Evolutionary conservation across 2,113 vertebrate species (phyloP), one percentile per base, ranked within the genome.

Genomic region (Muntiacus muntjak): DNA sequence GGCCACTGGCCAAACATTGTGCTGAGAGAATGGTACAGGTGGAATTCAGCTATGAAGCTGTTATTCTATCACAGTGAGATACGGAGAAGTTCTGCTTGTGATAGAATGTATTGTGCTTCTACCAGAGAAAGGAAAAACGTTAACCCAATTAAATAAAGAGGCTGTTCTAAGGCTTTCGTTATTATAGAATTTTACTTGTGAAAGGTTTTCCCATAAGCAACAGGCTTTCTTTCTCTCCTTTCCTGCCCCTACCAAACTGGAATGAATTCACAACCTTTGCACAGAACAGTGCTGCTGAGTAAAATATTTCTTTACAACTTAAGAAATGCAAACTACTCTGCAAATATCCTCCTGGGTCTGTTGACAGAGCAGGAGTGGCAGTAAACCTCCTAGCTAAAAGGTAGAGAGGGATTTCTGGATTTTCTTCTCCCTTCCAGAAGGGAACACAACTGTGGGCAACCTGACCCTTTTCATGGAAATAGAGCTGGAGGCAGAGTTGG

Each of bases 1-100:
- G 92, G 97, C 89, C 87, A 76, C 50, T 95, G 96, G 97, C 97
- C 97, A 98, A 93, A 62, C 26, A n/a, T 57, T 85, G 52, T 55
- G 92, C 55, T 86, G 87, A 87, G 95, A 98, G 62, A 94, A 96
- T 43, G 64, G 89, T 64, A 90, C 87, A 89, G 92, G 92, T 95
- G 67, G 83, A 95, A 90, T 74, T 96, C 55, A 45, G 50, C 40
- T 91, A 84, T 93, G 90, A 67, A 50, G 82, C 47, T 97, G 58
- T 91, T 62, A 50, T 62, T 87, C 81, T 84, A 92, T 92, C 78
- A 23, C 6, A 67, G 26, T 84, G 30, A 98, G 64, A 58, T 11
- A 76, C 5, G 45, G 33, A 87, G 26, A 67, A 94, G 64, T 54
- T 91, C 86, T 92, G 86, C 4, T 81, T 60, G 43, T 55, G 79